Evolutionary conservation across 2,113 vertebrate species (phyloP).

Genomic region (Cervus canadensis): DNA sequence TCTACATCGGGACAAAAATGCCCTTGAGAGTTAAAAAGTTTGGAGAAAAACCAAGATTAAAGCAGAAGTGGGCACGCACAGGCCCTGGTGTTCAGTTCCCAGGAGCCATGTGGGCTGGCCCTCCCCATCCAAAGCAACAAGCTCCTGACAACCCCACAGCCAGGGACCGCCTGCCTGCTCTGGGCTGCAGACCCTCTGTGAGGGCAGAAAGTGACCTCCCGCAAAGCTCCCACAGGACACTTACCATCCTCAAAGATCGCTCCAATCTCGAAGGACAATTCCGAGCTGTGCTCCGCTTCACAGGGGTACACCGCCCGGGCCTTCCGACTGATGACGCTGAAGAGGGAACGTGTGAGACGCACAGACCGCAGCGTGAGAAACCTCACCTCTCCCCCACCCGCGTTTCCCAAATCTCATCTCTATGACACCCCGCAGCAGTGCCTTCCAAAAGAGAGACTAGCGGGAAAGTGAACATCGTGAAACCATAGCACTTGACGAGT

Average conservation of each 20-base stretch:
- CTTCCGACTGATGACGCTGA: constrained; percentile 87
- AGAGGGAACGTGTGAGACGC: constrained; percentile 65
- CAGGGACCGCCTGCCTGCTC: background rate
- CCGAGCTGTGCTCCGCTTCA: constrained; percentile 96
- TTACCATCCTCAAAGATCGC: constrained; percentile 97
- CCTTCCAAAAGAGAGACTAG: background rate
- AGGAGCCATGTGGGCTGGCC: background rate
- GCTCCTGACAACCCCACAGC: background rate
- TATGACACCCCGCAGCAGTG: background rate
- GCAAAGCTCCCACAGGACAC: constrained; percentile 60
- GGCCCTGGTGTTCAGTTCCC: rapidly evolving
- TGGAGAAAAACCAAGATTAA: background rate
- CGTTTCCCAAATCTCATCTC: background rate
- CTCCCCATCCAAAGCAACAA: background rate
- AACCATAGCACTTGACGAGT: background rate
- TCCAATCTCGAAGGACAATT: constrained; percentile 96
- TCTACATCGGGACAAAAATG: background rate
- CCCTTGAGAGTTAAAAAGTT: background rate
- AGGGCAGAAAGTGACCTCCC: background rate
- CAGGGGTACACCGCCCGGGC: constrained; percentile 96
- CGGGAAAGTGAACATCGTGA: background rate
- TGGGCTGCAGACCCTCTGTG: rapidly evolving
- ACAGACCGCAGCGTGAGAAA: background rate
- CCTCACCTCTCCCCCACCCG: background rate
- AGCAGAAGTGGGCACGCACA: background rate